phyloP scores from a whole-genome alignment of 2,797 vertebrate species.

The Betta splendens region DNA sequence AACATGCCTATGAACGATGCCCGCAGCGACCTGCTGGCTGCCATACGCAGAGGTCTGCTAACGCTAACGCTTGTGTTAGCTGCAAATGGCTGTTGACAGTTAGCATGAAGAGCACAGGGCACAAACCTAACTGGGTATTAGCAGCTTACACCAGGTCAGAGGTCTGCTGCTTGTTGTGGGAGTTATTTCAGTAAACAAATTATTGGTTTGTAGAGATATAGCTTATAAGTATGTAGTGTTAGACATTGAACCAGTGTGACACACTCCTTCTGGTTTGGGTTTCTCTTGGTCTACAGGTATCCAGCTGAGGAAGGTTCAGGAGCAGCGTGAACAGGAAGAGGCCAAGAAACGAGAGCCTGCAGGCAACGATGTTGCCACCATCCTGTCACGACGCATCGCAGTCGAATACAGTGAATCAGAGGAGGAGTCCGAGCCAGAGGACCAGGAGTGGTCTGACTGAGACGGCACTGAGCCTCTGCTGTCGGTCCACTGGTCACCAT shows the following conservation, averaged over 20 bases:
- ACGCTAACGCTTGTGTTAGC: neutral
- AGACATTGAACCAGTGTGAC: neutral
- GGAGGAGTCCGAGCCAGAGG: slow-evolving; percentile 88
- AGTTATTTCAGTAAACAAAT: too few species aligned
- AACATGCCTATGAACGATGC: slow-evolving; percentile 85
- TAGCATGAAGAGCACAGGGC: too few species aligned
- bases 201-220: too few species aligned
- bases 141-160: too few species aligned
- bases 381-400: slow-evolving; percentile 87
- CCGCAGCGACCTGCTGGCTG: slow-evolving; percentile 87
- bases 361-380: slow-evolving; percentile 88
- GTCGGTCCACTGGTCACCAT: too few species aligned
- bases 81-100: neutral
- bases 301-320: slow-evolving; percentile 89
- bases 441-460: slow-evolving; percentile 92
- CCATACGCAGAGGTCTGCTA: slow-evolving; percentile 85
- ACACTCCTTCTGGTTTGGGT: neutral
- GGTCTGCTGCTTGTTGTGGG: too few species aligned
- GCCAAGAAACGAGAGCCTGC: slow-evolving; percentile 87
- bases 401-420: slow-evolving; percentile 92
- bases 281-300: slow-evolving; percentile 73
- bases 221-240: too few species aligned
- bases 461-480: too few species aligned
- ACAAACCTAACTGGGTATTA: too few species aligned
- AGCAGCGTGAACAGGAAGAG: slow-evolving; percentile 88